phyloP scores from a whole-genome alignment of 2,888 invertebrate genomes.

The Rhagium mordax region DNA sequence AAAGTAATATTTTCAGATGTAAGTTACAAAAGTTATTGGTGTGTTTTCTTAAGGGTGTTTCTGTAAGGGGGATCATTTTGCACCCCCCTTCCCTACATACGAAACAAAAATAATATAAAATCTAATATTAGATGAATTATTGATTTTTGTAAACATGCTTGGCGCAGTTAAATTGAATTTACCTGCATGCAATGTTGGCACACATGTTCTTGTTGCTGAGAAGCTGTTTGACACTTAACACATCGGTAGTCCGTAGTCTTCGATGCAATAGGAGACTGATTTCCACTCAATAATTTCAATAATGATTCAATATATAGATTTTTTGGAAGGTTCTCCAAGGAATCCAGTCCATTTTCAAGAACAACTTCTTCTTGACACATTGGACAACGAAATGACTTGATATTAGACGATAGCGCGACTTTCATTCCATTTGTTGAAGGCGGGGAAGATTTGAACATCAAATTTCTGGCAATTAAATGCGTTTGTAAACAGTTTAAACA shows the following conservation, averaged over 20 bases:
- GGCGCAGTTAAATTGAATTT: conserved; percentile 39
- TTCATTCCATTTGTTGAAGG: conserved; percentile 26
- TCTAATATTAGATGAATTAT: too few relatives aligned
- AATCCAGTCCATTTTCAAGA: conserved; percentile 71
- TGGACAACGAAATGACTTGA: conserved; percentile 70
- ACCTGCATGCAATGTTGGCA: conserved; percentile 79
- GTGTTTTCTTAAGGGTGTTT: too few relatives aligned
- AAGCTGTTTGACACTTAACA: conserved; percentile 66
- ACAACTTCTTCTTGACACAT: conserved; percentile 72
- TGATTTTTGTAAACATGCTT: too few relatives aligned
- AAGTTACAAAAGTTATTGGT: too few relatives aligned
- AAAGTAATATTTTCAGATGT: too few relatives aligned
- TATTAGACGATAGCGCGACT: conserved; percentile 32
- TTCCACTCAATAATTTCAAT: conserved; percentile 71
- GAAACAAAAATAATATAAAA: too few relatives aligned
- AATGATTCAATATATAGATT: conserved; percentile 80
- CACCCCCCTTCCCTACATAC: too few relatives aligned
- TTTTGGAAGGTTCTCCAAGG: conserved; percentile 75
- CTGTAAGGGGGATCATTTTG: too few relatives aligned
- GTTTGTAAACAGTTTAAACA: conserved; percentile 75
- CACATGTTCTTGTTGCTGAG: conserved; percentile 59
- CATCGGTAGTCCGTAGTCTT: conserved; percentile 59
- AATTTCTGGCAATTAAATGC: conserved; percentile 62
- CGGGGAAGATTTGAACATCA: conserved; percentile 37
- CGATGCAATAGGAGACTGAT: conserved; percentile 43